Percentiles rank a stretch among this genome's conserved stretches.
These are phyloP conservation scores for Jacana jacana DNA, from an alignment of 2,113 vertebrate genomes.

Conservation along the genomic window DNA sequence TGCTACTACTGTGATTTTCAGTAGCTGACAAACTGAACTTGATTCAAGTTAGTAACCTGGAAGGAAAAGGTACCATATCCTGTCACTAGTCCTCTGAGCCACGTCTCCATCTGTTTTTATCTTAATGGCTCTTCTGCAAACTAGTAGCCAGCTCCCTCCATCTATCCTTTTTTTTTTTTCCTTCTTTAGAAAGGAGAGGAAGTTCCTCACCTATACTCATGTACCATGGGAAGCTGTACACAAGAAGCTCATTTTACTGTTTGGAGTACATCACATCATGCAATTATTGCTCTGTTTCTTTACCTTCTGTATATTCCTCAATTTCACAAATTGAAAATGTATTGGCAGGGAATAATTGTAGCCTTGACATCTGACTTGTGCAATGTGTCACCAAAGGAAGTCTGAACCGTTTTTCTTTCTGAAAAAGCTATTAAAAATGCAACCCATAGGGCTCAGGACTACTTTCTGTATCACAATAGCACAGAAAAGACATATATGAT, in stretches of 20 bases:
- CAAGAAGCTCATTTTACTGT: background rate
- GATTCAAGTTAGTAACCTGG: background rate
- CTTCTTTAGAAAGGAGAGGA: background rate
- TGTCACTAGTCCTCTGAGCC: background rate
- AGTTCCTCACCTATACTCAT: background rate
- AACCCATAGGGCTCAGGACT: background rate
- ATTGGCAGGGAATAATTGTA: background rate
- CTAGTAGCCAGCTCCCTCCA: background rate
- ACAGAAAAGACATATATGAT: background rate
- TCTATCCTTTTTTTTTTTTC: background rate
- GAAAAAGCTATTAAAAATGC: background rate
- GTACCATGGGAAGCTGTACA: background rate
- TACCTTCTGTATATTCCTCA: background rate
- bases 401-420: background rate
- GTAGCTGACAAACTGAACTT: background rate
- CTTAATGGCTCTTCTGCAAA: background rate
- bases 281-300: background rate
- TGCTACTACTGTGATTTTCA: background rate
- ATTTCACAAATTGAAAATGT: slow-evolving; percentile 3
- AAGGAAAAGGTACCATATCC: background rate
- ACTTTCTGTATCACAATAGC: background rate
- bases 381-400: background rate
- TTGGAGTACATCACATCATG: background rate
- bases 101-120: background rate
- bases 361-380: background rate